Conservation (phyloP, 2,888 invertebrate genomes). For the Phymatocera aterrima region DNA sequence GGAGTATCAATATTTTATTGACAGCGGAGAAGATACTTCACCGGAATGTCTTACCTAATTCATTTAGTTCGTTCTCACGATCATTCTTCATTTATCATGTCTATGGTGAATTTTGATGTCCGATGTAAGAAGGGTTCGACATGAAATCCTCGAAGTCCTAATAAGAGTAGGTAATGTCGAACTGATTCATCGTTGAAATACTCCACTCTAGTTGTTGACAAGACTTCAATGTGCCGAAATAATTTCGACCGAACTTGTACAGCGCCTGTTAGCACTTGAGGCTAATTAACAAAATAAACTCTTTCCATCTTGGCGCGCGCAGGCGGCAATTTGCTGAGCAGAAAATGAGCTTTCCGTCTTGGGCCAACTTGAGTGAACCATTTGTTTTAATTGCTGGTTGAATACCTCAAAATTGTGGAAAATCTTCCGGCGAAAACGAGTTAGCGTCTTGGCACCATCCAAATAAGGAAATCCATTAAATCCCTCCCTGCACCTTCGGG, state of each 20-base stretch:
- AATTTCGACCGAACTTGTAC: slow-evolving; percentile 36
- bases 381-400: slow-evolving; percentile 42
- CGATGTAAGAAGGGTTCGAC: background rate
- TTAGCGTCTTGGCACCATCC: slow-evolving; percentile 3
- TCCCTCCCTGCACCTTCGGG: background rate
- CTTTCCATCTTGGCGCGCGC: slow-evolving; percentile 36
- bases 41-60: background rate
- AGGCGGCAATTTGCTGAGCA: slow-evolving; percentile 29
- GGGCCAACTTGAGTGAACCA: slow-evolving; percentile 26
- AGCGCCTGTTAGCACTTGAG: slow-evolving; percentile 8
- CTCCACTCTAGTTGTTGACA: background rate
- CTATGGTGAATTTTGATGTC: background rate
- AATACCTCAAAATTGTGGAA: slow-evolving; percentile 34
- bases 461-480: slow-evolving; percentile 25
- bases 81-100: background rate
- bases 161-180: slow-evolving; percentile 10
- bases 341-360: slow-evolving; percentile 44
- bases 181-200: background rate
- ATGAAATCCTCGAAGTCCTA: background rate
- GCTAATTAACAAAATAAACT: slow-evolving; percentile 43
- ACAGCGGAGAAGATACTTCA: background rate
- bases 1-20: background rate
- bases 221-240: slow-evolving; percentile 10
- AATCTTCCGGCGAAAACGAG: background rate
- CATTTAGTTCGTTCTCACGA: background rate